Percentiles rank a stretch among this genome's conserved stretches.
Conservation (phyloP, 1,140 invertebrate genomes). For the Ceratoteleas bidentatus region DNA sequence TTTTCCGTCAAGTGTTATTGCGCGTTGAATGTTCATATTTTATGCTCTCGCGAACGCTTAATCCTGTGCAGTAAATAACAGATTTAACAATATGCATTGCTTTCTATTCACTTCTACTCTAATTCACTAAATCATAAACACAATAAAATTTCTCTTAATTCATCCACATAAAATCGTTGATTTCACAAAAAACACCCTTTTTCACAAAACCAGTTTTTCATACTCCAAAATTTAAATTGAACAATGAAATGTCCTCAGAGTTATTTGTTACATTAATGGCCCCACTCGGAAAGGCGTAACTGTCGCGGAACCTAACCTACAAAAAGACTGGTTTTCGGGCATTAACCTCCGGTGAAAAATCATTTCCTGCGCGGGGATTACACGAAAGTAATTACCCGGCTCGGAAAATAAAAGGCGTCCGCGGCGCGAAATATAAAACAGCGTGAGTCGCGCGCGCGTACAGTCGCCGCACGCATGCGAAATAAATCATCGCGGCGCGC, state of each 20-base stretch:
- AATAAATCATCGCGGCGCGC: slow-evolving; percentile 53
- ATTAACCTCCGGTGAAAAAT: neutral
- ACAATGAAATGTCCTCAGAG: no score
- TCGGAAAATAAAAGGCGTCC: slow-evolving; percentile 21
- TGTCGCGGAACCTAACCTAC: neutral
- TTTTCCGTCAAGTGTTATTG: neutral
- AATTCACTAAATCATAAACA: neutral
- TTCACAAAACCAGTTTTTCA: no score
- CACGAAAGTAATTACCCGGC: slow-evolving; percentile 22
- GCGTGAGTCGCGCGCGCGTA: slow-evolving; percentile 16
- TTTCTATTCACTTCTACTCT: neutral
- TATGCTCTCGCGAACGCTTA: slow-evolving; percentile 17
- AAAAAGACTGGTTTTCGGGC: neutral
- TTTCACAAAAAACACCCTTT: no score
- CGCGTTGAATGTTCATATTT: slow-evolving; percentile 13
- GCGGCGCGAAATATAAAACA: slow-evolving; percentile 29
- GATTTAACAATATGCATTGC: slow-evolving; percentile 2
- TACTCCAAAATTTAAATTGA: no score
- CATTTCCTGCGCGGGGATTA: slow-evolving; percentile 11
- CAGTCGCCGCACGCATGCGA: slow-evolving; percentile 30
- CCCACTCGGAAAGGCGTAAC: no score
- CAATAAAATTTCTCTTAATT: neutral
- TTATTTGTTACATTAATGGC: no score
- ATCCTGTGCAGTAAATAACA: neutral
- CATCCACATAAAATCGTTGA: neutral